Evolutionary conservation across 2,113 vertebrate species (phyloP), one percentile per base, ranked within the genome.

Genomic region (Gallinago media): DNA sequence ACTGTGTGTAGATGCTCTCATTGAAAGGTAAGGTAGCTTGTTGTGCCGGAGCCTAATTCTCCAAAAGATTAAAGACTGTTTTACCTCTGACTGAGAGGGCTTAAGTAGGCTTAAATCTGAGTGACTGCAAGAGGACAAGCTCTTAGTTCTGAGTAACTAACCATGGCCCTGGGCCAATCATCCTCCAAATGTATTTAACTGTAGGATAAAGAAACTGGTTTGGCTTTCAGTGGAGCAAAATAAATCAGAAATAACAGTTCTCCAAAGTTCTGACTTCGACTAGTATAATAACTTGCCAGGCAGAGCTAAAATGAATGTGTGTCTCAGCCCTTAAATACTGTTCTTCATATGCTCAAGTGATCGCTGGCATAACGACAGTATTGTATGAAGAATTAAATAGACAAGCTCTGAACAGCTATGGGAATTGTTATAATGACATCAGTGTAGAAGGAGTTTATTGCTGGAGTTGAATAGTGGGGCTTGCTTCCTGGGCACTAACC

Each of bases 401-500:
- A 80, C 90, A 49, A 52, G 85, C 61, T 83, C 90, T 50, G 4
- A 61, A 80, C 76, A 74, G 88, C 90, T 34, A 70, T 2, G 5
- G 82, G 65, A 93, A 85, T 88, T 93, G 78, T 93, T 95, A 17
- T 11, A 92, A 93, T 71, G 63, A 68, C 88, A 93, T 75, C 85
- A 71, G 54, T 44, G 73, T 62, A 86, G 85, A 89, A 89, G 71
- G 76, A 81, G 63, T 79, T 95, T 83, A 88, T 93, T 95, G 89
- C 94, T 94, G 4, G 40, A 85, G 32, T 49, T 91, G 94, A 92
- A 94, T 66, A 62, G 74, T 44, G 81, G 61, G 47, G 27, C 94
- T 93, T 77, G 67, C 91, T 97, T 96, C 92, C 92, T 92, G 82
- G 73, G 61, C 79, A 76, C 92, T 88, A 94, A 88, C 91, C 92